Percentiles rank a stretch among this genome's conserved stretches.
phyloP scores from a whole-genome alignment of 2,888 invertebrate species.

The Dendrolimus pini region DNA sequence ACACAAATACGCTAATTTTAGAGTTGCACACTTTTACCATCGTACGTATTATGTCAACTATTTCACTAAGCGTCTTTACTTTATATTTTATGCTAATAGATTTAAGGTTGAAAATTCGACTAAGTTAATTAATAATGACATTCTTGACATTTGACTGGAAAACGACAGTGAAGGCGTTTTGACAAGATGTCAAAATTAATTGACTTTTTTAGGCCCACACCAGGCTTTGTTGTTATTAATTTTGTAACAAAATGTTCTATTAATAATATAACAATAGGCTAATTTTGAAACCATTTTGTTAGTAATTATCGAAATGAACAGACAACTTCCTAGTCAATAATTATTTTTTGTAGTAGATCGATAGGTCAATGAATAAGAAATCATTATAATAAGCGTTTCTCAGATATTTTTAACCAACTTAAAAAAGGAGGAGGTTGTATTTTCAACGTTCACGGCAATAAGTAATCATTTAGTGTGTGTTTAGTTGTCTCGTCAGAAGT shows the following conservation, averaged over 20 bases:
- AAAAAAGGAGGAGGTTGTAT: too few species aligned
- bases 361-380: too few species aligned
- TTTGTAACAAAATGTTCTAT: not conserved
- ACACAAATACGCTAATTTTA: not conserved
- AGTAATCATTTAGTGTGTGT: too few species aligned
- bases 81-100: not conserved
- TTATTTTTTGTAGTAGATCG: too few species aligned
- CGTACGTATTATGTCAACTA: too few species aligned
- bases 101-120: not conserved
- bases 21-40: not conserved
- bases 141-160: constrained; percentile 24
- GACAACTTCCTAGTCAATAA: too few species aligned
- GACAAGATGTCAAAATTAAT: constrained; percentile 34
- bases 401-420: too few species aligned
- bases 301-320: too few species aligned
- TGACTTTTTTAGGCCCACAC: constrained; percentile 15
- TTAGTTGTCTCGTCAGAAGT: too few species aligned
- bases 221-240: not conserved
- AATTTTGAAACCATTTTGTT: not conserved
- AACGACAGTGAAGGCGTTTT: constrained; percentile 27
- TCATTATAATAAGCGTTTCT: too few species aligned
- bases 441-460: too few species aligned
- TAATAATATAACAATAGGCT: not conserved
- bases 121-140: constrained; percentile 16
- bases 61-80: too few species aligned